A percentile compares a stretch with the other conserved stretches of the same genome.
These are phyloP conservation scores for Pseudorasbora parva DNA, from an alignment of 2,113 vertebrate species.

Conservation along the genomic window DNA sequence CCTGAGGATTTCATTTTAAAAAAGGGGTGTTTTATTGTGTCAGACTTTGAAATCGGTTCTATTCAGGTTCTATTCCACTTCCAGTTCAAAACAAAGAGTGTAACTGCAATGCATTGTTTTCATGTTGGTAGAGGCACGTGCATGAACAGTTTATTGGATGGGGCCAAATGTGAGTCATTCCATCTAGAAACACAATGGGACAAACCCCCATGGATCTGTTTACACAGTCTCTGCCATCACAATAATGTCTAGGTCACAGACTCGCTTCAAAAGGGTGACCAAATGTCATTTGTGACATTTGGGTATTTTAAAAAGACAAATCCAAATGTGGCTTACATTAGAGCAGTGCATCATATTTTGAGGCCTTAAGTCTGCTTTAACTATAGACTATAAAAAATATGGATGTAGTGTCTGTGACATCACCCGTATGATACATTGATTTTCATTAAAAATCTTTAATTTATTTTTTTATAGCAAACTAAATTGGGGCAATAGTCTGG, in stretches of 20 bases:
- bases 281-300: neutral
- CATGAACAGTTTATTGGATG: neutral
- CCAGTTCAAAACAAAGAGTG: neutral
- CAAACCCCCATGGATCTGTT: slow-evolving; percentile 42
- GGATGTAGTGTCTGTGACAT: no score
- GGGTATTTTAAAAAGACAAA: no score
- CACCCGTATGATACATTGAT: no score
- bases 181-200: slow-evolving; percentile 21
- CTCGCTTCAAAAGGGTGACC: neutral
- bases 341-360: no score
- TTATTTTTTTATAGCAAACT: no score
- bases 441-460: no score
- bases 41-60: neutral
- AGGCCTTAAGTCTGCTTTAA: no score
- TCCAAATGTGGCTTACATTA: no score
- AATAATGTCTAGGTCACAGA: neutral
- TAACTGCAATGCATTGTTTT: neutral
- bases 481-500: no score
- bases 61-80: neutral
- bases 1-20: neutral
- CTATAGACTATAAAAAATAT: no score
- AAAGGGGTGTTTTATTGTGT: neutral
- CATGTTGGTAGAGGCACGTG: neutral
- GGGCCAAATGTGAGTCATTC: neutral
- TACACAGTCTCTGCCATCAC: slow-evolving; percentile 18